These are phyloP conservation scores for Napeogenes sylphis DNA, from an alignment of 2,888 invertebrate genomes.

Conservation along the genomic window DNA sequence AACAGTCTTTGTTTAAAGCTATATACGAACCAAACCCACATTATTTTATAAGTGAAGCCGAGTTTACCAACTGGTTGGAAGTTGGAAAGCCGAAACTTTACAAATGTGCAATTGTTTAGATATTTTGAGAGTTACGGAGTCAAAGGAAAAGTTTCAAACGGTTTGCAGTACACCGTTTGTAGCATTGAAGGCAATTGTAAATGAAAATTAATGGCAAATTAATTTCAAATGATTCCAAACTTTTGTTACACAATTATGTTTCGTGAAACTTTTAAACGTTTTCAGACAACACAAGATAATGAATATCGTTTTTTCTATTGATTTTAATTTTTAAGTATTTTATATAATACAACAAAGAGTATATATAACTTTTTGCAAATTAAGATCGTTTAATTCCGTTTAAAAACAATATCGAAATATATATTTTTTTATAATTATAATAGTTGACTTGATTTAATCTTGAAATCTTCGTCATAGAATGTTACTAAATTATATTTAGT, in stretches of 20 bases:
- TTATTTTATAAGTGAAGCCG: constrained; percentile 39
- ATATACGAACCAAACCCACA: constrained; percentile 13
- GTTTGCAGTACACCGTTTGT: constrained; percentile 54
- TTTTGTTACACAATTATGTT: not conserved
- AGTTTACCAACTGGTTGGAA: constrained; percentile 41
- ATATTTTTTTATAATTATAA: too few species aligned
- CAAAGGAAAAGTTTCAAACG: constrained; percentile 65
- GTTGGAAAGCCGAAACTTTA: constrained; percentile 47
- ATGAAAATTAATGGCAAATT: constrained; percentile 36
- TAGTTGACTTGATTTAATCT: too few species aligned
- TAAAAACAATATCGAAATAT: too few species aligned
- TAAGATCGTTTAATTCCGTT: too few species aligned
- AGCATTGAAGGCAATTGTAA: constrained; percentile 44
- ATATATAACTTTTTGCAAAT: too few species aligned
- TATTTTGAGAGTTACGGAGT: constrained; percentile 39
- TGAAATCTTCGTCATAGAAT: too few species aligned
- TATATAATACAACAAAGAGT: too few species aligned
- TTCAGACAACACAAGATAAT: too few species aligned
- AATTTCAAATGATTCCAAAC: constrained; percentile 16
- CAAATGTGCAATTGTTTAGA: constrained; percentile 53
- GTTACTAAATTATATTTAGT: too few species aligned
- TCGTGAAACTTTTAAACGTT: not conserved
- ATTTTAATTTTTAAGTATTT: too few species aligned
- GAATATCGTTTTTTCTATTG: too few species aligned
- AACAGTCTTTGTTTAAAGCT: not conserved